Conservation (phyloP, 1,140 invertebrate species). For the Saccostrea cuccullata region DNA sequence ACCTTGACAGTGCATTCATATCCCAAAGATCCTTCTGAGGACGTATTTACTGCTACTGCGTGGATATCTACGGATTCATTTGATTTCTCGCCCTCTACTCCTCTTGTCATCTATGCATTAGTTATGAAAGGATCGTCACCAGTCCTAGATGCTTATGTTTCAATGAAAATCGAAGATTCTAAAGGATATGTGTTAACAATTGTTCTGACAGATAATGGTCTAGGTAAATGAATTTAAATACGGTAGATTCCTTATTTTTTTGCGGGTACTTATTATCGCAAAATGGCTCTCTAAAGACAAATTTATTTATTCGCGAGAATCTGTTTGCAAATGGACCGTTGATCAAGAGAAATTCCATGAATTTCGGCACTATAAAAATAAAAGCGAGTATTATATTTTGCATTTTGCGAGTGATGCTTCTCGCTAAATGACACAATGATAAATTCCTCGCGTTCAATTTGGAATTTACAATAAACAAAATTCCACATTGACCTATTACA, state of each 20-base stretch:
- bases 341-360: no score
- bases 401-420: no score
- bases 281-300: no score
- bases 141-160: slow-evolving; percentile 18
- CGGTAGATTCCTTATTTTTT: no score
- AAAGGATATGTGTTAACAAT: neutral
- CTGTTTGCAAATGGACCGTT: no score
- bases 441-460: no score
- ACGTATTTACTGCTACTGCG: slow-evolving; percentile 8
- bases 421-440: no score
- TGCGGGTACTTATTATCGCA: no score
- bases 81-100: neutral
- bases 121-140: slow-evolving; percentile 1
- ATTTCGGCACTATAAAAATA: no score
- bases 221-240: neutral
- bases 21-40: neutral
- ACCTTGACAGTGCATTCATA: neutral
- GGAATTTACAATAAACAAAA: no score
- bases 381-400: no score
- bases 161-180: neutral
- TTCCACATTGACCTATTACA: neutral
- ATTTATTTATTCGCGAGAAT: no score
- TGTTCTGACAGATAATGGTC: neutral
- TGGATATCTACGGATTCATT: neutral
- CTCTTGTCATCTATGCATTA: slow-evolving; percentile 3